Conservation (phyloP, 2,797 vertebrate genomes). For the Typhlichthys eigenmanni region DNA sequence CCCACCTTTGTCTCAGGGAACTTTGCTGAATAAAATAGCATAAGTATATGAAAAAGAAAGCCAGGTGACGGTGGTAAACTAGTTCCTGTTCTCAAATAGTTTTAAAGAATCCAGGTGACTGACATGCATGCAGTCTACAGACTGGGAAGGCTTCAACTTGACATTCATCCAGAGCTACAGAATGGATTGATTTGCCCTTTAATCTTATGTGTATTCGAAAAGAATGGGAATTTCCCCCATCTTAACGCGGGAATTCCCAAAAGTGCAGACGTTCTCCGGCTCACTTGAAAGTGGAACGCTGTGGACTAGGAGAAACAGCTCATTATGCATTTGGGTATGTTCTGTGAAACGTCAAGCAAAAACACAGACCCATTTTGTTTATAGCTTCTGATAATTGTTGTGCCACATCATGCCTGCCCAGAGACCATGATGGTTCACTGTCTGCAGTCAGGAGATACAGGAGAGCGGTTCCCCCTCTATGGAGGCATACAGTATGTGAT, state of each 20-base stretch:
- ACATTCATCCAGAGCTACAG: constrained; percentile 65
- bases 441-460: constrained; percentile 22
- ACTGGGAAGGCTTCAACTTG: constrained; percentile 39
- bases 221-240: constrained; percentile 78
- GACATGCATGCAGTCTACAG: constrained; percentile 27
- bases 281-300: constrained; percentile 54
- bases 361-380: constrained; percentile 22
- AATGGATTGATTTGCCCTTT: constrained; percentile 68
- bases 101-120: constrained; percentile 48
- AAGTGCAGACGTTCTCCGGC: constrained; percentile 36
- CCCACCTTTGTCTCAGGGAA: constrained; percentile 59
- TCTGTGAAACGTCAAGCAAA: constrained; percentile 21
- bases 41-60: constrained; percentile 25
- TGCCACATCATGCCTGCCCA: constrained; percentile 26
- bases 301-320: constrained; percentile 38
- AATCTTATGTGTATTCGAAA: constrained; percentile 76
- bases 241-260: constrained; percentile 75
- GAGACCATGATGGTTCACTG: constrained; percentile 30
- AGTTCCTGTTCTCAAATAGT: constrained; percentile 52
- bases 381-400: constrained; percentile 32
- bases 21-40: constrained; percentile 54
- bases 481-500: constrained; percentile 38
- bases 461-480: constrained; percentile 51
- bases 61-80: constrained; percentile 44
- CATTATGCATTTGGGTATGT: constrained; percentile 35